Conservation (phyloP, 2,797 vertebrate genomes). For the Molossus alvarezi region DNA sequence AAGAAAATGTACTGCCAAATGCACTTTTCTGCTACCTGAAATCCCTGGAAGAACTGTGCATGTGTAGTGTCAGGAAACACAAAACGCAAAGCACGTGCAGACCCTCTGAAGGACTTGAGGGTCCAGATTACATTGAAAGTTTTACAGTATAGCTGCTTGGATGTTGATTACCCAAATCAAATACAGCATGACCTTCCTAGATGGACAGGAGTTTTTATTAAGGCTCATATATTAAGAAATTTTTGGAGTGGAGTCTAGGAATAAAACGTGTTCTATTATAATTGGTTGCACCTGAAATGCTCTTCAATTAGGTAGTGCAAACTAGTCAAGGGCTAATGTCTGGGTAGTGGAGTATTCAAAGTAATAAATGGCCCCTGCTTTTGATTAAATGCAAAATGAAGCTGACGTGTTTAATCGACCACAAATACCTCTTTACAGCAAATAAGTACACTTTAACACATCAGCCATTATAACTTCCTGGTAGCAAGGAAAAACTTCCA, state of each 20-base stretch:
- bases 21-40: slow-evolving; percentile 11
- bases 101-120: not conserved
- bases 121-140: not conserved
- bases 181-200: not conserved
- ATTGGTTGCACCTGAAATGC: slow-evolving; percentile 72
- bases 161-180: not conserved
- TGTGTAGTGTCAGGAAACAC: not conserved
- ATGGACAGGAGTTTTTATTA: slow-evolving; percentile 33
- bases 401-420: slow-evolving; percentile 58
- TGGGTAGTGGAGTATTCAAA: slow-evolving; percentile 7
- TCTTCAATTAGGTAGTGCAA: slow-evolving; percentile 60
- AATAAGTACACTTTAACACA: slow-evolving; percentile 57
- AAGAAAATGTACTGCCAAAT: slow-evolving; percentile 31
- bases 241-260: slow-evolving; percentile 59
- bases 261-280: slow-evolving; percentile 66
- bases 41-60: not conserved
- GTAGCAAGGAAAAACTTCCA: slow-evolving; percentile 50
- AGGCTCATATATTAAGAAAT: slow-evolving; percentile 26
- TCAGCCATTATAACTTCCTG: slow-evolving; percentile 27
- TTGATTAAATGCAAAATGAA: slow-evolving; percentile 66
- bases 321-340: slow-evolving; percentile 42
- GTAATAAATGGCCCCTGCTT: slow-evolving; percentile 35
- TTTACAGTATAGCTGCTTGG: not conserved
- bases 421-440: slow-evolving; percentile 66
- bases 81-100: not conserved